phyloP scores from a whole-genome alignment of 2,888 invertebrate species.

The Sinohyriopsis cumingii region DNA sequence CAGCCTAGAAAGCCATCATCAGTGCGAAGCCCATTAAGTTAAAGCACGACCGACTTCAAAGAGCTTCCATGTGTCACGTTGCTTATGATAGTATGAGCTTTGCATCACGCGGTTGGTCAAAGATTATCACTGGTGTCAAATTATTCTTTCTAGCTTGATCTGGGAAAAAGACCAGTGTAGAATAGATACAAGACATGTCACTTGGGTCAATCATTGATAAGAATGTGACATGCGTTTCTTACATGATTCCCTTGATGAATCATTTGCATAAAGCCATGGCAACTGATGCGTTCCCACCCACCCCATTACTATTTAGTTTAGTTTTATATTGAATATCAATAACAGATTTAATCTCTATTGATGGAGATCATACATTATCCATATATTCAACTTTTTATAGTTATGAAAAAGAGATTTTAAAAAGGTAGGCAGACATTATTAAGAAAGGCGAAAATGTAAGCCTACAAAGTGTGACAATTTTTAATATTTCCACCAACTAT shows the following conservation, averaged over 20 bases:
- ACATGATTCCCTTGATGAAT: slow-evolving; percentile 13
- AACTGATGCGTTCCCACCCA: no score
- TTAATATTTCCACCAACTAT: no score
- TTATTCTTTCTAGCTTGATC: slow-evolving; percentile 9
- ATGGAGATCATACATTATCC: no score
- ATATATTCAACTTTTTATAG: no score
- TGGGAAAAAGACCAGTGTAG: slow-evolving; percentile 26
- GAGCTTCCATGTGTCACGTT: slow-evolving; percentile 5
- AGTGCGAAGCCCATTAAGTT: slow-evolving; percentile 24
- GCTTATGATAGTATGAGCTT: slow-evolving; percentile 21
- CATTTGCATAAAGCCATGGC: background rate
- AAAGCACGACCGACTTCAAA: slow-evolving; percentile 10
- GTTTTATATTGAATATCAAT: no score
- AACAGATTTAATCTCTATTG: no score
- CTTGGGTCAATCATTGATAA: slow-evolving; percentile 35
- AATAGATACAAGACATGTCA: slow-evolving; percentile 32
- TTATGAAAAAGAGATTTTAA: no score
- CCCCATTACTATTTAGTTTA: no score
- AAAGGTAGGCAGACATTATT: no score
- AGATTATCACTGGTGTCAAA: slow-evolving; percentile 34
- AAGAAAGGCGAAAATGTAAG: no score
- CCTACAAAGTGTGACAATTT: no score
- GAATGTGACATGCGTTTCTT: slow-evolving; percentile 18
- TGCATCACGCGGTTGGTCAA: slow-evolving; percentile 40
- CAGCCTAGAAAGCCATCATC: slow-evolving; percentile 37